These are phyloP conservation scores for Tachina fera DNA, from an alignment of 2,888 invertebrate species.

Conservation along the genomic window DNA sequence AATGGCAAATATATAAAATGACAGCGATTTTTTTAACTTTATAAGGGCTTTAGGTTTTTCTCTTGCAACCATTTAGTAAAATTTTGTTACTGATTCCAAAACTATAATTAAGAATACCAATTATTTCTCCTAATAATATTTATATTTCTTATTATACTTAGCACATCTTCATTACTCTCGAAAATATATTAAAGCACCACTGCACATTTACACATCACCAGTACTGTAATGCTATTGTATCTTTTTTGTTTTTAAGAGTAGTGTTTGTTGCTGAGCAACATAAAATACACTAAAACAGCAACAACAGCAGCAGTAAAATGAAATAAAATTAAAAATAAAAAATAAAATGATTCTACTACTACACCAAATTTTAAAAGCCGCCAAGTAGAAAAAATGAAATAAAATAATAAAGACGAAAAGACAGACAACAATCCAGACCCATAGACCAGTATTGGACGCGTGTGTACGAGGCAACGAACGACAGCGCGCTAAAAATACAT, in stretches of 20 bases:
- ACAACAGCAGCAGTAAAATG: conserved; percentile 55
- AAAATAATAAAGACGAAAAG: conserved; percentile 67
- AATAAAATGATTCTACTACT: conserved; percentile 59
- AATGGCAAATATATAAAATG: no score
- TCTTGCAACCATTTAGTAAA: no score
- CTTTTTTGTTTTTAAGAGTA: conserved; percentile 56
- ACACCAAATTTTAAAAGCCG: conserved; percentile 70
- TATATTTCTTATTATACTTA: no score
- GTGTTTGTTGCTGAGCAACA: conserved; percentile 65
- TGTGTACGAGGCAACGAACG: conserved; percentile 70
- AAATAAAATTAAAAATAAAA: conserved; percentile 29
- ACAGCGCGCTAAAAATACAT: conserved; percentile 69
- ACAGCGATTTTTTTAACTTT: no score
- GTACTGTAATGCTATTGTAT: conserved; percentile 45
- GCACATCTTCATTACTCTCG: not conserved
- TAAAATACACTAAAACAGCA: conserved; percentile 58
- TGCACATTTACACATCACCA: not conserved
- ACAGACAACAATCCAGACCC: conserved; percentile 70
- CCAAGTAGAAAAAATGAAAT: conserved; percentile 59
- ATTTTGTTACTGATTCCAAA: no score
- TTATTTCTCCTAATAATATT: no score
- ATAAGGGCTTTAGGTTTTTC: no score
- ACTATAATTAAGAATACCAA: no score
- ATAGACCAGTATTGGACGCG: conserved; percentile 71
- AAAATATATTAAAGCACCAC: not conserved